These are phyloP conservation scores for Athalia rosae DNA, from an alignment of 2,888 invertebrate genomes.

Conservation along the genomic window DNA sequence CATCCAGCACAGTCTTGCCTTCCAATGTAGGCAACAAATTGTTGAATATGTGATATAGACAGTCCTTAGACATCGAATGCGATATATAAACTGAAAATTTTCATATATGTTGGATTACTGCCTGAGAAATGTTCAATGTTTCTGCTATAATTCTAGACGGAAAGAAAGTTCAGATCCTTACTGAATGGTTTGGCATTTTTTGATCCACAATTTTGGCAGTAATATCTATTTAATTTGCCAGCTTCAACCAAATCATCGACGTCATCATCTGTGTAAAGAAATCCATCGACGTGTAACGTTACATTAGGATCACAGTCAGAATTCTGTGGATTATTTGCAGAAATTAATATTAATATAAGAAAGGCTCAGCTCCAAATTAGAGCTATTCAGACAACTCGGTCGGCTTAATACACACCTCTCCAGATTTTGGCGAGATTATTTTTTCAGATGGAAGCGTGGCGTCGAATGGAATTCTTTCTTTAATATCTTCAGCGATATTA, in stretches of 20 bases:
- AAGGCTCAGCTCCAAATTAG: constrained; percentile 57
- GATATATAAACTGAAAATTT: constrained; percentile 76
- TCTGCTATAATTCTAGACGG: too few relatives aligned
- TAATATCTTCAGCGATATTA: constrained; percentile 58
- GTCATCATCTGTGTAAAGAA: constrained; percentile 81
- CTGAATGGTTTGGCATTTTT: constrained; percentile 74
- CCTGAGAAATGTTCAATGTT: constrained; percentile 31
- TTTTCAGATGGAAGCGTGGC: constrained; percentile 61
- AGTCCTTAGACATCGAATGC: constrained; percentile 80
- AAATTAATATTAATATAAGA: constrained; percentile 69
- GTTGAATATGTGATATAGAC: constrained; percentile 79
- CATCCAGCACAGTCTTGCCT: constrained; percentile 79
- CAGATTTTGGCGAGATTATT: constrained; percentile 56
- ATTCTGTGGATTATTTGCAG: constrained; percentile 74
- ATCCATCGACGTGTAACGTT: constrained; percentile 81
- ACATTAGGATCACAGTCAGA: constrained; percentile 76
- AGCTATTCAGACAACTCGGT: background rate
- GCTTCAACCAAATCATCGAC: constrained; percentile 77
- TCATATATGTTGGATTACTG: constrained; percentile 14
- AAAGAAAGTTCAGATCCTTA: constrained; percentile 72
- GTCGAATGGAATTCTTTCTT: constrained; percentile 57
- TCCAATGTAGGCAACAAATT: constrained; percentile 78
- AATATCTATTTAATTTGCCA: constrained; percentile 74
- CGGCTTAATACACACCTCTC: constrained; percentile 56
- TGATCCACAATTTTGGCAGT: constrained; percentile 76